Conservation (phyloP, 1,140 invertebrate species). For the Oedothorax gibbosus region DNA sequence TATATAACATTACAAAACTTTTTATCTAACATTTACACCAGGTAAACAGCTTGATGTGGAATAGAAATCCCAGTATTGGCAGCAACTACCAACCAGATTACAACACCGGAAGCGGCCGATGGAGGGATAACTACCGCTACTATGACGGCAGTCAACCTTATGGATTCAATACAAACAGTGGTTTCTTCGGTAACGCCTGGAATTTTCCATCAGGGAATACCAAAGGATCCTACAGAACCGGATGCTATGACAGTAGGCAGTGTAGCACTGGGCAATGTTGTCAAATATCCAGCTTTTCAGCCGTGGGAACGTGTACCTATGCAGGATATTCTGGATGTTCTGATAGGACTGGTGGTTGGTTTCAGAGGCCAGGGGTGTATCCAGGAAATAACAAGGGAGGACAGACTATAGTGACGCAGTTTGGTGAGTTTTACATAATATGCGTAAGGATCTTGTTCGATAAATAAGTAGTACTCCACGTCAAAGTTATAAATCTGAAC, state of each 20-base stretch:
- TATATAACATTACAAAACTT: no score
- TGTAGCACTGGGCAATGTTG: slow-evolving; percentile 13
- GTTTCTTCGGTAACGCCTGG: background rate
- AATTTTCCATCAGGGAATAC: slow-evolving; percentile 28
- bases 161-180: slow-evolving; percentile 3
- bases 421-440: slow-evolving; percentile 10
- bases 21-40: background rate
- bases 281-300: slow-evolving; percentile 7
- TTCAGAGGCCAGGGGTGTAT: background rate
- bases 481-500: no score
- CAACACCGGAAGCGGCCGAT: background rate
- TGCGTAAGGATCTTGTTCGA: no score
- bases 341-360: background rate
- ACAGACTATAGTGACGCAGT: background rate
- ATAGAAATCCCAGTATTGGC: background rate
- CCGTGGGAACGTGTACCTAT: background rate
- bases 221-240: slow-evolving; percentile 1
- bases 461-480: no score
- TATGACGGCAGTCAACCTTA: background rate
- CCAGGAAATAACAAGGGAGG: slow-evolving; percentile 31
- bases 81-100: background rate
- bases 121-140: slow-evolving; percentile 1
- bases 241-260: slow-evolving; percentile 7
- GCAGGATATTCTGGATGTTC: slow-evolving; percentile 1
- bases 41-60: slow-evolving; percentile 19